Percentiles rank a stretch among this genome's conserved stretches.
phyloP scores from a whole-genome alignment of 1,140 invertebrate genomes.

The Hormaphis cornu region DNA sequence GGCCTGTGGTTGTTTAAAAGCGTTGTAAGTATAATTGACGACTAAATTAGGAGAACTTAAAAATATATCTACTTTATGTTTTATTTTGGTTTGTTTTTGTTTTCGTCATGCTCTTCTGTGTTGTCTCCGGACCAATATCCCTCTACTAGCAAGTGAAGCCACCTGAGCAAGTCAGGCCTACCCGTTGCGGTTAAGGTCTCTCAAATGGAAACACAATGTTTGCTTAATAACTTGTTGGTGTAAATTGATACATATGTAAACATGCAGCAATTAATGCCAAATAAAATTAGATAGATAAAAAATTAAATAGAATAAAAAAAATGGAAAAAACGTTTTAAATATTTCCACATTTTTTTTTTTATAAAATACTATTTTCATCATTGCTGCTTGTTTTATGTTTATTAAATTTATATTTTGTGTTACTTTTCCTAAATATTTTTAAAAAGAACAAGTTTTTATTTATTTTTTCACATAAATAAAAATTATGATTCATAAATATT shows the following conservation, averaged over 20 bases:
- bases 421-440: not conserved
- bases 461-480: not conserved
- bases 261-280: not conserved
- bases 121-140: slow-evolving; percentile 30
- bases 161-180: slow-evolving; percentile 35
- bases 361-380: not conserved
- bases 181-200: slow-evolving; percentile 37
- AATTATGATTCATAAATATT: not conserved
- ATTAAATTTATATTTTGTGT: not conserved
- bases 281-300: not conserved
- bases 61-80: slow-evolving; percentile 28
- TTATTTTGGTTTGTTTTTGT: slow-evolving; percentile 33
- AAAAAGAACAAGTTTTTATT: not conserved
- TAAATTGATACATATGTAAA: slow-evolving; percentile 24
- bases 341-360: not conserved
- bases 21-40: slow-evolving; percentile 27
- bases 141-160: slow-evolving; percentile 31
- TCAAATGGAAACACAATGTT: slow-evolving; percentile 32
- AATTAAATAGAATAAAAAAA: not conserved
- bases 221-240: slow-evolving; percentile 9
- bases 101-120: slow-evolving; percentile 30
- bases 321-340: not conserved
- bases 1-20: slow-evolving; percentile 29
- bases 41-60: slow-evolving; percentile 29
- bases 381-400: slow-evolving; percentile 13